phyloP scores from a whole-genome alignment of 2,888 invertebrate species.

The Tolmerus cingulatus region DNA sequence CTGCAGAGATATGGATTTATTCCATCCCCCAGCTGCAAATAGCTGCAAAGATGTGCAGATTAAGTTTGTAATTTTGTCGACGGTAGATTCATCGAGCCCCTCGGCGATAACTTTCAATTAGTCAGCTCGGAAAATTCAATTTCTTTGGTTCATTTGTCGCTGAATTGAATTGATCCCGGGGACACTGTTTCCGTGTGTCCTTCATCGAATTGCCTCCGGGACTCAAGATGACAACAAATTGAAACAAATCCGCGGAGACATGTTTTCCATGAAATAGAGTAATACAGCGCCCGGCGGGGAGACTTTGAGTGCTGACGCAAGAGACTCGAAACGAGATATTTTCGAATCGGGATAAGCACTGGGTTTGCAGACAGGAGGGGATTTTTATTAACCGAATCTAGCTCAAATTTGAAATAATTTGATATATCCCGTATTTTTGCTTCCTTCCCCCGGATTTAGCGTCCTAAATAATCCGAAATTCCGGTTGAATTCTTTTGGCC shows the following conservation, averaged over 20 bases:
- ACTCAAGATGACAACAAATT: background rate
- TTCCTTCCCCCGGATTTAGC: too few relatives aligned
- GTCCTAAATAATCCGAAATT: constrained; percentile 3
- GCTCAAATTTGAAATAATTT: background rate
- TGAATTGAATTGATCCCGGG: constrained; percentile 2
- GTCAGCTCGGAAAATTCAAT: constrained; percentile 27
- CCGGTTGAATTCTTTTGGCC: background rate
- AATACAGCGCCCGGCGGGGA: background rate
- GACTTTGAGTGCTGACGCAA: background rate
- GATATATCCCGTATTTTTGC: background rate
- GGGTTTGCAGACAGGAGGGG: background rate
- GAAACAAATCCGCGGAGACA: background rate
- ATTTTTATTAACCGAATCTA: background rate
- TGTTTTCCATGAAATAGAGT: background rate
- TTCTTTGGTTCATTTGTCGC: constrained; percentile 12
- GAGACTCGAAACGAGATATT: background rate
- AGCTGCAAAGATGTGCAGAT: background rate
- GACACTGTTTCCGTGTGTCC: background rate
- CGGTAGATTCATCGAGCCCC: background rate
- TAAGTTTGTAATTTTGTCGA: background rate
- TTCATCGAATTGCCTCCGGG: background rate
- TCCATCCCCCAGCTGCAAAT: background rate
- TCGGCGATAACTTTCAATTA: constrained; percentile 14
- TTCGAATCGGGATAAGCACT: background rate
- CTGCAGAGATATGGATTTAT: background rate